Conservation (phyloP, 2,113 vertebrate species). For the Polyodon spathula region DNA sequence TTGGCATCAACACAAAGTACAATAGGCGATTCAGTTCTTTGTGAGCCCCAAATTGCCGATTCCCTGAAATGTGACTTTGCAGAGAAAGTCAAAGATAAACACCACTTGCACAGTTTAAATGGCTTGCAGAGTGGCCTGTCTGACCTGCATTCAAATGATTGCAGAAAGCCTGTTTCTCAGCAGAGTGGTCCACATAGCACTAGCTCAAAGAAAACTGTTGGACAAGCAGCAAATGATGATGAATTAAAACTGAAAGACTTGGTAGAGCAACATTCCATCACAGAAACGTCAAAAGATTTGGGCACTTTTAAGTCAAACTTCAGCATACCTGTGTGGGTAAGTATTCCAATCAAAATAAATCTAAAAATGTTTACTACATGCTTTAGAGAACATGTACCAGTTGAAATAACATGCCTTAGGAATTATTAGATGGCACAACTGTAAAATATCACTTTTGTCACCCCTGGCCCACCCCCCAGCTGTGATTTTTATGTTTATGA, state of each 20-base stretch:
- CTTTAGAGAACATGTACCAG: too few relatives aligned
- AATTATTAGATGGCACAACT: too few relatives aligned
- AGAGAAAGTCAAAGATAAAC: too few relatives aligned
- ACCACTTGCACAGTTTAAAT: slow-evolving; percentile 3
- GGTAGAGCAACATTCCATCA: neutral
- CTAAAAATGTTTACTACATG: too few relatives aligned
- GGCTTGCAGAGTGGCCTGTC: slow-evolving; percentile 7
- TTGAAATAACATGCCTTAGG: too few relatives aligned
- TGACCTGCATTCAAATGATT: neutral
- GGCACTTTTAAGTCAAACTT: neutral
- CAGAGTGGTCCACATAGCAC: neutral
- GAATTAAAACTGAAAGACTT: neutral
- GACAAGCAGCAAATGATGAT: neutral
- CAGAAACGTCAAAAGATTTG: neutral
- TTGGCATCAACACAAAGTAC: slow-evolving; percentile 30
- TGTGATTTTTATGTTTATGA: too few relatives aligned
- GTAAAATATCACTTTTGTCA: too few relatives aligned
- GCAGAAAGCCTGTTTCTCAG: neutral
- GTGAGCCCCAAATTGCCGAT: slow-evolving; percentile 12
- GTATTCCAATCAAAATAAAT: neutral
- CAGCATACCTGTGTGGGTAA: neutral
- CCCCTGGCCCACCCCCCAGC: too few relatives aligned
- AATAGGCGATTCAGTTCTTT: slow-evolving; percentile 21
- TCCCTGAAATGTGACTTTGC: too few relatives aligned
- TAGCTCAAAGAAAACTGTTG: neutral